phyloP scores from a whole-genome alignment of 2,797 vertebrate genomes.

The Enteromius treurensis region DNA sequence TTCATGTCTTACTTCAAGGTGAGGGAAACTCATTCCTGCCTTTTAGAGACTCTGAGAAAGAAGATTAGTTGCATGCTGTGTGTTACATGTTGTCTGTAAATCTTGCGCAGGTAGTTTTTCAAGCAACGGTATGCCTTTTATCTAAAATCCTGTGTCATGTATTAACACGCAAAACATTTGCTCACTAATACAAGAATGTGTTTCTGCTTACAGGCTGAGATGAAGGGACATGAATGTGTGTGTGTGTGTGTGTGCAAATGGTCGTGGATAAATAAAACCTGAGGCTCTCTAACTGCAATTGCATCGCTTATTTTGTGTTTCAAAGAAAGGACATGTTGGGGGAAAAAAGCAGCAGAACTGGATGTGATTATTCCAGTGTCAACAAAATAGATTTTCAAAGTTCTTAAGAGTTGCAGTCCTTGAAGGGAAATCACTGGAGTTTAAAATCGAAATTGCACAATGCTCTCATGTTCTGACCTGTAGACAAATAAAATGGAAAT shows the following conservation, averaged over 20 bases:
- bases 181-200: constrained; percentile 34
- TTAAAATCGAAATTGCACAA: constrained; percentile 15
- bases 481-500: neutral
- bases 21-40: neutral
- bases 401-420: neutral
- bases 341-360: neutral
- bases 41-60: neutral
- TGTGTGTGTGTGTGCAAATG: neutral
- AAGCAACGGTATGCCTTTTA: constrained; percentile 28
- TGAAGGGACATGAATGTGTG: neutral
- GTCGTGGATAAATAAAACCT: neutral
- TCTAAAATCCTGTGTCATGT: constrained; percentile 25
- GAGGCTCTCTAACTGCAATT: constrained; percentile 21
- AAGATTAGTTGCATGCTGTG: neutral
- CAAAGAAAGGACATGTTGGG: neutral
- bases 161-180: constrained; percentile 38
- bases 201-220: constrained; percentile 36
- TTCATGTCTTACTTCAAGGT: constrained; percentile 27
- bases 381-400: constrained; percentile 1
- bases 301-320: neutral
- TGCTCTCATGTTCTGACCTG: constrained; percentile 9
- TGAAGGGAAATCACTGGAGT: neutral
- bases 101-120: neutral
- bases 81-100: neutral
- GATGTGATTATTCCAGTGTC: neutral